These are phyloP conservation scores for Coturnix japonica DNA, from an alignment of 2,113 vertebrate species.

Conservation along the genomic window DNA sequence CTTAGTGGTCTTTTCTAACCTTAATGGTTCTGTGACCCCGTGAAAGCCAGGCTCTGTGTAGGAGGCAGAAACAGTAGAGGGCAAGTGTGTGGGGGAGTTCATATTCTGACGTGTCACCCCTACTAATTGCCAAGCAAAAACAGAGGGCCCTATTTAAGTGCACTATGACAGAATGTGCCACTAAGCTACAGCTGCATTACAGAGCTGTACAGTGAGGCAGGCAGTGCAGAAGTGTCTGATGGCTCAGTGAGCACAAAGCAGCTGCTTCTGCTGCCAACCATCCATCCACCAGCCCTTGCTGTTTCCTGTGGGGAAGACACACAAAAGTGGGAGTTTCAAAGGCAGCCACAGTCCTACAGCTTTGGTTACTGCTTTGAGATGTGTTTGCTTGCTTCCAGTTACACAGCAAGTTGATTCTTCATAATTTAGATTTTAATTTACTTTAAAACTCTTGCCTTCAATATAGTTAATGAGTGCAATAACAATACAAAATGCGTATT, in stretches of 20 bases:
- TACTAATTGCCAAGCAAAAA: neutral
- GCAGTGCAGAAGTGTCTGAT: neutral
- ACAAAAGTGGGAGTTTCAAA: neutral
- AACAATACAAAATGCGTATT: neutral
- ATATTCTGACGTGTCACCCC: neutral
- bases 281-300: neutral
- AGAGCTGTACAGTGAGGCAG: neutral
- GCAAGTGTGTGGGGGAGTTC: neutral
- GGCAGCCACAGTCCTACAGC: neutral
- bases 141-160: neutral
- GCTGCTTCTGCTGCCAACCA: neutral
- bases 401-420: neutral
- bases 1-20: too few relatives aligned
- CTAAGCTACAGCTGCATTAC: neutral
- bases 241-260: rapidly evolving
- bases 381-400: neutral
- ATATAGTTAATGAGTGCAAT: constrained; percentile 3
- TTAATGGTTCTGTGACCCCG: too few relatives aligned
- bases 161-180: neutral
- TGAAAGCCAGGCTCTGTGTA: neutral
- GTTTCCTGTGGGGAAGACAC: neutral
- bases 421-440: constrained; percentile 29
- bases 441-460: neutral
- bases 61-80: neutral
- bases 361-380: neutral